These are phyloP conservation scores for Amphimedon queenslandica DNA, from an alignment of 37 sponge, comb jelly and placozoan species.

Conservation along the genomic window DNA sequence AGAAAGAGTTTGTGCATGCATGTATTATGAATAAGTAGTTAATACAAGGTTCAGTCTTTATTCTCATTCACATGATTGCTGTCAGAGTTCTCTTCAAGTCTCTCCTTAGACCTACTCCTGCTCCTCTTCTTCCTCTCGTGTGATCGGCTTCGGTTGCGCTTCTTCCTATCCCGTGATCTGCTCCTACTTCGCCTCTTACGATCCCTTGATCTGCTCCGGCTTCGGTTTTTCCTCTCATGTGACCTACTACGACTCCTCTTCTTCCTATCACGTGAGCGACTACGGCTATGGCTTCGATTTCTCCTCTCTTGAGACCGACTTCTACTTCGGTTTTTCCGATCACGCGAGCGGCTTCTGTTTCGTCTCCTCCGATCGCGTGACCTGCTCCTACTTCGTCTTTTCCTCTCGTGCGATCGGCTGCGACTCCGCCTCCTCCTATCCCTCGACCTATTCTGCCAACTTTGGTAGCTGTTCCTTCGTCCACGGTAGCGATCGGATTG, in stretches of 20 bases:
- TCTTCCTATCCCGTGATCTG: neutral
- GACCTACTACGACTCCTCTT: neutral
- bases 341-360: neutral
- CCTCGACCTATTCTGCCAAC: too few relatives aligned
- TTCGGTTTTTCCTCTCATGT: neutral
- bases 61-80: too few relatives aligned
- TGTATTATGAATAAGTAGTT: too few relatives aligned
- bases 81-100: too few relatives aligned
- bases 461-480: too few relatives aligned
- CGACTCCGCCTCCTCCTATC: neutral
- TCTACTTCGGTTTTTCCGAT: neutral
- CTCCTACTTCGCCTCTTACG: neutral
- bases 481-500: too few relatives aligned
- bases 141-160: too few relatives aligned
- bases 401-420: neutral
- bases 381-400: neutral
- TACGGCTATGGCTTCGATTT: neutral
- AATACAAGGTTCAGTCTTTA: too few relatives aligned
- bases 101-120: neutral
- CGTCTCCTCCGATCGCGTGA: neutral
- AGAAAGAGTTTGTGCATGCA: too few relatives aligned
- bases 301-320: neutral
- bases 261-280: conserved; percentile 7
- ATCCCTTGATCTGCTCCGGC: neutral
- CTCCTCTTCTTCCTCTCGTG: neutral